Evolutionary conservation across 1,140 invertebrate genomes (phyloP).

Genomic region (Lordiphosa mommai): DNA sequence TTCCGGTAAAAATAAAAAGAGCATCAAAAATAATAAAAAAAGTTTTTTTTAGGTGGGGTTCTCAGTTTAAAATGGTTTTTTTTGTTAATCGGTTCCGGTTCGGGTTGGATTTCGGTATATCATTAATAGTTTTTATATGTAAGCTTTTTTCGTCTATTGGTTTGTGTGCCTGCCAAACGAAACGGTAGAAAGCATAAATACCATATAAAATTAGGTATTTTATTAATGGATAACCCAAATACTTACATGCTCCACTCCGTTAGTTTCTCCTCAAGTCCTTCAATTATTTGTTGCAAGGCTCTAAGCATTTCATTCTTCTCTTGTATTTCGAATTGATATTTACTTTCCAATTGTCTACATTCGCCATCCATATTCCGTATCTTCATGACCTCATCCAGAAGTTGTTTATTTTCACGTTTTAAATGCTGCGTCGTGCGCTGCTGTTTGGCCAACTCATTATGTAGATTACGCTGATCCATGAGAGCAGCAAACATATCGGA

Average conservation of each 20-base stretch:
- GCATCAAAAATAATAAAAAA: too few species aligned
- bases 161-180: too few species aligned
- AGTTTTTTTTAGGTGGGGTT: too few species aligned
- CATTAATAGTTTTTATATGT: too few species aligned
- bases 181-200: too few species aligned
- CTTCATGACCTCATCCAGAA: constrained; percentile 21
- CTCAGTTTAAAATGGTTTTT: too few species aligned
- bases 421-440: constrained; percentile 19
- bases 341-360: background rate
- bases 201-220: too few species aligned
- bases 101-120: too few species aligned
- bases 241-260: background rate
- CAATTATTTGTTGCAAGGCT: background rate
- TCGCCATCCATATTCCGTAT: constrained; percentile 3
- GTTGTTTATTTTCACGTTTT: constrained; percentile 13
- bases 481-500: constrained; percentile 32
- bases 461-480: constrained; percentile 27
- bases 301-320: constrained; percentile 15
- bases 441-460: constrained; percentile 24
- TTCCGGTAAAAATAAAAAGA: too few species aligned
- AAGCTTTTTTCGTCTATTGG: too few species aligned
- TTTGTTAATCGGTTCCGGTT: background rate
- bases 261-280: constrained; percentile 2
- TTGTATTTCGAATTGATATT: constrained; percentile 2
- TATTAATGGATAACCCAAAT: too few species aligned